Percentiles rank a stretch among this genome's conserved stretches.
Evolutionary conservation across 2,113 vertebrate genomes (phyloP).

Genomic region (Leptocoma aspasia): DNA sequence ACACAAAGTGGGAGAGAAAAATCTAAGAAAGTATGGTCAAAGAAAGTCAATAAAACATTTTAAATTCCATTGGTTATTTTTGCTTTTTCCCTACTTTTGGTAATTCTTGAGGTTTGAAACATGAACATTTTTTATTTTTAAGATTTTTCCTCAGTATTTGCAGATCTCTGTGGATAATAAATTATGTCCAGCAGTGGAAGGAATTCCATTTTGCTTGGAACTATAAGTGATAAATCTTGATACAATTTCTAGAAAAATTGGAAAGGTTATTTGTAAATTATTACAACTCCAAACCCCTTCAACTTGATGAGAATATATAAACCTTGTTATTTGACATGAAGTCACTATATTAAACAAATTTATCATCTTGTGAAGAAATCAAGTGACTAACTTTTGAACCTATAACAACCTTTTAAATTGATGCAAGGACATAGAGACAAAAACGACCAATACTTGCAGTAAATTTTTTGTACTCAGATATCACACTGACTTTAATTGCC

Average conservation of each 20-base stretch:
- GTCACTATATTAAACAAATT: not conserved
- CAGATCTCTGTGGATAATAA: not conserved
- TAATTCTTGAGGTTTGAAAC: not conserved
- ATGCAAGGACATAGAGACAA: not conserved
- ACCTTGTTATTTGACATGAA: not conserved
- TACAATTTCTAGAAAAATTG: not conserved
- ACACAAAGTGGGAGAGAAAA: not conserved
- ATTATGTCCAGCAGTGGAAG: not conserved
- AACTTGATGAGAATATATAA: not conserved
- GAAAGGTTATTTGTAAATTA: not conserved
- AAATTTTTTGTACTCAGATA: not conserved
- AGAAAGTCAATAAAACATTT: not conserved
- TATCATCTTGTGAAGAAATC: not conserved
- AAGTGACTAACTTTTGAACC: not conserved
- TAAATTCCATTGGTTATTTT: not conserved
- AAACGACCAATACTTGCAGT: not conserved
- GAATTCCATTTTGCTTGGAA: not conserved
- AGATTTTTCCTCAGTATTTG: not conserved
- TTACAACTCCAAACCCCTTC: not conserved
- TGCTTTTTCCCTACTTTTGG: not conserved
- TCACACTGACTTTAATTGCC: not conserved
- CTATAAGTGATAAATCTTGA: not conserved
- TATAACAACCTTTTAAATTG: not conserved
- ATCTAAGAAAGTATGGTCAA: not conserved
- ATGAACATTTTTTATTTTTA: not conserved